Base-by-base conservation (phyloP, 2,888 invertebrate genomes). In the Horisme vitalbata region DNA sequence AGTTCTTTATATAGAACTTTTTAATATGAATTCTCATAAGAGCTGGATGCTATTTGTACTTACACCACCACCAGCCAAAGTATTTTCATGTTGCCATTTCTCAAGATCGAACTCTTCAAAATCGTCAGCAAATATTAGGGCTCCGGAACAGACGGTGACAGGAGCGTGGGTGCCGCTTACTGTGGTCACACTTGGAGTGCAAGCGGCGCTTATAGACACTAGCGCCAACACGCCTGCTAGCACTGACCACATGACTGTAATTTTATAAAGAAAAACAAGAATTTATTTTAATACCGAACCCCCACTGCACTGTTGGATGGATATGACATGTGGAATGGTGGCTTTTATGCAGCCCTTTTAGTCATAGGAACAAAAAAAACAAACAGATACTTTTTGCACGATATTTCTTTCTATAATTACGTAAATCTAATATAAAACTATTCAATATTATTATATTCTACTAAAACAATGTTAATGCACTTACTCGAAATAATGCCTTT, bases 1-100 rank as follows among this genome's bases (percentile, higher is more conserved):
- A n/a, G n/a, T n/a, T n/a, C n/a, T n/a, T n/a, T n/a, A n/a, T n/a
- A n/a, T n/a, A n/a, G n/a, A n/a, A n/a, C n/a, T n/a, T n/a, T n/a
- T n/a, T n/a, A n/a, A n/a, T n/a, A 23, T 23, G 23, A 23, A 23
- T 23, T 23, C n/a, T 18, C 4, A 4, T 18, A 7, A 18, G 4
- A 7, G 1, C 18, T 6, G 7, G 7, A 18, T 18, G 18, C 18
- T 4, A 18, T 18, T 9, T n/a, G 11, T 61, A 82, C 92, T 87
- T 72, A 92, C 92, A 32, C 93, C 93, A 49, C 93, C 93, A 3
- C 93, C 93, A 15, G 89, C 79, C 13, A 93, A 75, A 0, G 93
- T 93, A 56, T 91, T 90, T 71, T 93, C 93, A 63, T 93, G 93
- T 62, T 92, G 87, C 94, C 93, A 94, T 56, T 83, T 91, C 52